Evolutionary conservation across 2,888 invertebrate species (phyloP), one percentile per base, ranked within the genome.

Genomic region (Spilarctia lutea): DNA sequence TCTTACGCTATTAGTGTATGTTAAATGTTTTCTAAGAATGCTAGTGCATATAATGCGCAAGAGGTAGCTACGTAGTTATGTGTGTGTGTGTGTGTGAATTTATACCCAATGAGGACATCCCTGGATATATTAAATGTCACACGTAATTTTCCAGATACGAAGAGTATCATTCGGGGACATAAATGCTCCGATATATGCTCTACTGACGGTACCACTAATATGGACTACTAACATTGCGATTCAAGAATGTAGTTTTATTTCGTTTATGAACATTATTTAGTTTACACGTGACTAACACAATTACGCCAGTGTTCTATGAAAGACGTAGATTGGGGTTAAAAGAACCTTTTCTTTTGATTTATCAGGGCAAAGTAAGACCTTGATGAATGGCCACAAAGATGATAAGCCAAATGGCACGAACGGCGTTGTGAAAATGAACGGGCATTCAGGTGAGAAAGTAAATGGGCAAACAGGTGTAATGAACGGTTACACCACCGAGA

Each of bases 81-180:
- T 79, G 56, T 69, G 80, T 72, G 70, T 73, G 71, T 79, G 56
- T 69, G 80, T 72, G 70, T 75, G 65, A 71, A 74, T 80, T 81
- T 75, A 80, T 84, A 71, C 77, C 81, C 72, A 65, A 73, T 72
- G 75, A 72, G 77, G 82, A 75, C 69, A 74, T 75, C 75, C 78
- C 81, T 77, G 82, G 81, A 80, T 84, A 86, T 88, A 89, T 89
- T 90, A 89, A 89, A 91, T 81, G 80, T 81, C 81, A 79, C 79
- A 84, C 88, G 82, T 92, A 88, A 92, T 92, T 94, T 95, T 95
- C 79, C 94, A 95, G 94, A 94, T 94, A 73, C 90, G 88, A 90
- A 90, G 82, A 89, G 87, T 85, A 87, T 90, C 86, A 87, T 86
- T 89, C 88, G 91, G 90, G 92, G 89, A 90, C 89, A 89, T 89